Base-by-base conservation (phyloP, 92 coral and sea anemone genomes). In the Umimayanthus chanpuru region DNA sequence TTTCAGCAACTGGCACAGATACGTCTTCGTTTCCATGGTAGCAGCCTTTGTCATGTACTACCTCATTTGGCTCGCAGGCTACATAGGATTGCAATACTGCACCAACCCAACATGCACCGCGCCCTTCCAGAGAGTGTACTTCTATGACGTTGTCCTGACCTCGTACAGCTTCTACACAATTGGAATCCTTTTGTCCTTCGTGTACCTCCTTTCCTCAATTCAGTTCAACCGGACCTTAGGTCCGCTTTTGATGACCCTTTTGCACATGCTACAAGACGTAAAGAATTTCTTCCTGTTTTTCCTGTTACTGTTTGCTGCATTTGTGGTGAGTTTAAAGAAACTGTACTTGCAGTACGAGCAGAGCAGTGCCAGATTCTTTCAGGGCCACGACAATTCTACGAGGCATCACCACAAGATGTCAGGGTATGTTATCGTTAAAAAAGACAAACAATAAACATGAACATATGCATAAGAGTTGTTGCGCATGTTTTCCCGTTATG, bases 291-390 rank as follows among this genome's bases (percentile, higher is more conserved):
- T 86, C 32, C 16, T 55, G 72, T 80, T 68, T 76, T 90, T 90
- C 15, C 25, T 58, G 21, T 76, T 90, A 25, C 72, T 86, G 9
- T 90, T 90, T 47, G 72, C 86, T 47, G 92, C 90, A 21, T 90
- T 90, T 77, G 90, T 75, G 38, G 53, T 90, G 47, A 86, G 92
- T 78, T 85, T 85, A 23, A 85, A 86, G 29, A 89, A 85, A 64
- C 78, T 89, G 53, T 89, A 89, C 73, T 39, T 85, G 39, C 89
- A 89, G 85, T 89, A 76, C 71, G 84, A 64, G n/a, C 80, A 89
- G 80, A 88, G 30, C 70, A 40, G 53, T 47, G 1, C 16, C 7
- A 30, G 44, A 29, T 72, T 72, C 38, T 72, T 72, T 30, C 73
- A 68, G 2, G 76, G 39, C 76, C 76, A 36, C 36, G 30, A 72